Base-by-base conservation (phyloP, 1,140 invertebrate genomes). In the Drosophila burlai region DNA sequence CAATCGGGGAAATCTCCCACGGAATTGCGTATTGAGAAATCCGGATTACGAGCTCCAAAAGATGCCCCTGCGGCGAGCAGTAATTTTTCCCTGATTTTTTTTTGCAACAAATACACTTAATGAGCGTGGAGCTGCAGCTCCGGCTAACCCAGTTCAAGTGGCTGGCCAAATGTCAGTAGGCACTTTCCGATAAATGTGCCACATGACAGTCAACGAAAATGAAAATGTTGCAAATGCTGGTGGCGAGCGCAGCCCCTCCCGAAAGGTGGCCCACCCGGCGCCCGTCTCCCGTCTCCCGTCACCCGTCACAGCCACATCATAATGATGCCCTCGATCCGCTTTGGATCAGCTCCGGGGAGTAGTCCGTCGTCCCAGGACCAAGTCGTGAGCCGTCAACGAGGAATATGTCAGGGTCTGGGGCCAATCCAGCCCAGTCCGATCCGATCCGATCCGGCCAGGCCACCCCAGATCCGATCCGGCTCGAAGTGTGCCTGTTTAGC, bases 141-240 rank as follows among this genome's bases (percentile, higher is more conserved):
- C 34, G 71, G 75, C 47, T 90, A 84, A 84, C 81, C 81, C 81
- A 90, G 38, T 89, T 90, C 63, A 89, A 90, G 78, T 90, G 79
- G 82, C 66, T 80, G 80, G 65, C 77, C 69, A 89, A 89, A 89
- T 89, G 85, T 89, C 85, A 89, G 85, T 90, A 52, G 69, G 78
- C 81, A 85, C 72, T 90, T 90, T 89, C 75, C 89, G 85, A 85
- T 90, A 84, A 85, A 90, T 89, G 84, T 90, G 85, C 85, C 84
- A 80, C 77, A 89, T 81, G 75, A 59, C 49, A 59, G 42, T 60
- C 82, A 86, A 80, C 68, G 83, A 80, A 76, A 77, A 67, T 47
- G 84, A 87, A 87, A 87, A 84, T 81, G 81, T 89, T 78, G 77
- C 74, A 52, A 63, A 63, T 43, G 46, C 55, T 46, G 15, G n/a